Evolutionary conservation across 2,113 vertebrate species (phyloP), one percentile per base, ranked within the genome.

Genomic region (Bambusicola thoracicus): DNA sequence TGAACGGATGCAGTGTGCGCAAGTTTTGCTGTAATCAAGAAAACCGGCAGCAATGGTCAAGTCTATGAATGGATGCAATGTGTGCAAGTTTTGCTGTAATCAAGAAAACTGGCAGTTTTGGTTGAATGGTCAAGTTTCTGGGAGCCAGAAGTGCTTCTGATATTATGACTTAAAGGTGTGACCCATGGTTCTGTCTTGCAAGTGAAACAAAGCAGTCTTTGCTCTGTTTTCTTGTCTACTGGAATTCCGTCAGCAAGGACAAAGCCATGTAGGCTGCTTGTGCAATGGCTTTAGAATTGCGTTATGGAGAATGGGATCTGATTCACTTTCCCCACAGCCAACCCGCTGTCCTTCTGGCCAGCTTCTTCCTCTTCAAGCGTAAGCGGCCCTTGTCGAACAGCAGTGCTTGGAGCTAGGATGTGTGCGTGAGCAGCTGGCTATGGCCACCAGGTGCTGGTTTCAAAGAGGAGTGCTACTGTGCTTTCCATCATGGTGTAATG

Each of bases 21-120:
- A 7, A 75, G 49, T 22, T 67, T 38, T 67, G 46, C 67, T 63
- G 46, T 1, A 1, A 6, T 2, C 2, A 2, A 44, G 43, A 65
- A 63, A 74, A 34, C 8, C 38, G 53, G 44, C 13, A 32, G 20
- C 22, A 8, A 3, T 24, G 27, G 41, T 27, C 49, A 7, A n/a
- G 18, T 43, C n/a, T n/a, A n/a, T n/a, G n/a, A n/a, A n/a, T 7
- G 0, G 0, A 8, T 34, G 21, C 0, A 3, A 2, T 2, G 4
- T 20, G 32, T 34, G 6, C 1, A 7, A 75, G 49, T 22, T 67
- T 38, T 67, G 46, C 67, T 63, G 46, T 1, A 1, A 6, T 2
- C 2, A 2, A 44, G 43, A 65, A 63, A 74, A 34, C 8, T n/a
- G 53, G 44, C 13, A 32, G 20, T 19, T n/a, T n/a, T n/a, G n/a